Conservation (phyloP, 2,797 vertebrate species). For the Leptoclinus maculatus region DNA sequence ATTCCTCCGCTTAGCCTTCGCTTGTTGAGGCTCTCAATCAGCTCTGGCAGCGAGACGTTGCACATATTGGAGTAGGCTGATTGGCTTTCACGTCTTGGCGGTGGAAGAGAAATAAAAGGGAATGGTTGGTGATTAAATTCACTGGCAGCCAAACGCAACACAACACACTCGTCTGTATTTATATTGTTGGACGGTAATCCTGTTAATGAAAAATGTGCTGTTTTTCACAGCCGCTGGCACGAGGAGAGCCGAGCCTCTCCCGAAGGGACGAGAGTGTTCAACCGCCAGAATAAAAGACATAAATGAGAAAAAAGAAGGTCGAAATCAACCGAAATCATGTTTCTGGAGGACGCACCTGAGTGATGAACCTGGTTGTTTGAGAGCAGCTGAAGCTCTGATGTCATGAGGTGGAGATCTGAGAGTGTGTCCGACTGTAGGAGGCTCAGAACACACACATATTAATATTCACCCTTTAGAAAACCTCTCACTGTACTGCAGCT, state of each 20-base stretch:
- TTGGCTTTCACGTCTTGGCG: slow-evolving; percentile 75
- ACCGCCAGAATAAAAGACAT: slow-evolving; percentile 67
- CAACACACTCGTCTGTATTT: slow-evolving; percentile 75
- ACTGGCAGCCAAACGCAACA: slow-evolving; percentile 68
- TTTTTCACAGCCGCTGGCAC: slow-evolving; percentile 76
- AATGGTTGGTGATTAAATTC: slow-evolving; percentile 82
- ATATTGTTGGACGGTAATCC: slow-evolving; percentile 79
- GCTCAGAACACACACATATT: too few species aligned
- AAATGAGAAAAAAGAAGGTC: slow-evolving; percentile 58
- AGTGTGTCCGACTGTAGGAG: background rate
- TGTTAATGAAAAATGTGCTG: slow-evolving; percentile 82
- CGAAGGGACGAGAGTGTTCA: slow-evolving; percentile 55
- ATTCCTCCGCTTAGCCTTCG: slow-evolving; percentile 62
- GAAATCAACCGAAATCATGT: slow-evolving; percentile 64
- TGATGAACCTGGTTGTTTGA: slow-evolving; percentile 32
- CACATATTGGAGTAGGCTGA: slow-evolving; percentile 82
- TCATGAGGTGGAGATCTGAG: slow-evolving; percentile 17
- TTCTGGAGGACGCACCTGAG: slow-evolving; percentile 31
- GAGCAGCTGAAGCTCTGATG: slow-evolving; percentile 51
- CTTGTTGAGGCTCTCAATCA: slow-evolving; percentile 69
- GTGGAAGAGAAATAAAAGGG: slow-evolving; percentile 57
- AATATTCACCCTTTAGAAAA: too few species aligned
- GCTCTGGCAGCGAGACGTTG: slow-evolving; percentile 71
- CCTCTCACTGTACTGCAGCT: too few species aligned
- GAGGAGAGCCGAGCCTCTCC: slow-evolving; percentile 56